These are phyloP conservation scores for Drosophila leonis DNA, from an alignment of 2,888 invertebrate species.

Conservation along the genomic window DNA sequence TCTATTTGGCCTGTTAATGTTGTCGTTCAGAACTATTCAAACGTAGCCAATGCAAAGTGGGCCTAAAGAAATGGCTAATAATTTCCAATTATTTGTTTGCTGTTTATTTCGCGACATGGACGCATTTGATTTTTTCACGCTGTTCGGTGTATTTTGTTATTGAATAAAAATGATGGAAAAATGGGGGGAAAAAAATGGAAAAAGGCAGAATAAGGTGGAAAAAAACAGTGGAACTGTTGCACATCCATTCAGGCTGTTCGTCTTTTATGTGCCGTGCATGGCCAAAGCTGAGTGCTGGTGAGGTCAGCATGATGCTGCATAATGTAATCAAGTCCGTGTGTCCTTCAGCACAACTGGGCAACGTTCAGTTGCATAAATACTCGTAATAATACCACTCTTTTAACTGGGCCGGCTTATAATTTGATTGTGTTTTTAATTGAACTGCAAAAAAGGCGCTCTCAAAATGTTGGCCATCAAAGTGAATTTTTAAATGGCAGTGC, in stretches of 20 bases:
- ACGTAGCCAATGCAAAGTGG: neutral
- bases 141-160: conserved; percentile 6
- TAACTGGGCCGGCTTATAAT: conserved; percentile 10
- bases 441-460: conserved; percentile 9
- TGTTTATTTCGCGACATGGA: neutral
- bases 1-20: neutral
- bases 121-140: neutral
- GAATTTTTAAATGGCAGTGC: conserved; percentile 3
- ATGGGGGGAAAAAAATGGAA: neutral
- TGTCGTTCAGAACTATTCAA: neutral
- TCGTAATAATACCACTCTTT: conserved; percentile 7
- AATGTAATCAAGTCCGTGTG: conserved; percentile 27
- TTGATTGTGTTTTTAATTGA: conserved; percentile 17
- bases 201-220: no score
- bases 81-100: neutral
- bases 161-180: neutral
- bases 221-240: conserved; percentile 23
- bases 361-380: conserved; percentile 39
- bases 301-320: conserved; percentile 44
- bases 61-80: neutral
- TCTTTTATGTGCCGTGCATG: conserved; percentile 15
- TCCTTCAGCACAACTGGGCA: conserved; percentile 10
- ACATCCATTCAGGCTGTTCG: conserved; percentile 33
- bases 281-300: conserved; percentile 40
- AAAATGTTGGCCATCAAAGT: neutral